Conservation (phyloP, 2,797 vertebrate species). For the Lemur catta region DNA sequence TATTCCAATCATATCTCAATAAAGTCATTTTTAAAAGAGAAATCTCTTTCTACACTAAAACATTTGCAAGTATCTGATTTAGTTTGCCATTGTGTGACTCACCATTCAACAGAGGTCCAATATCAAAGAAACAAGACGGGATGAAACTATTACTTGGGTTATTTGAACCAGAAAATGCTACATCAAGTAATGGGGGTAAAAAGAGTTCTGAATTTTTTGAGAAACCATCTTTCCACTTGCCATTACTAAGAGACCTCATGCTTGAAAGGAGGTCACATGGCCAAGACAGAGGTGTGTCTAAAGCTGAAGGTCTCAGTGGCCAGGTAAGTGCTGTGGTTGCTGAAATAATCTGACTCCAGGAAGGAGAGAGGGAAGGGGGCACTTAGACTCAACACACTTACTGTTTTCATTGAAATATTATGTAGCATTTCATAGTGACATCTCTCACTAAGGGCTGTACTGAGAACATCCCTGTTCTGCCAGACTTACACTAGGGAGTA, state of each 20-base stretch:
- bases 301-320: neutral
- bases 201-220: neutral
- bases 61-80: neutral
- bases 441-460: neutral
- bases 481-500: neutral
- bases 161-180: neutral
- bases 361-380: too few species aligned
- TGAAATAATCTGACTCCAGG: neutral
- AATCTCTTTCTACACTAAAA: neutral
- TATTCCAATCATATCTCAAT: neutral
- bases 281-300: neutral
- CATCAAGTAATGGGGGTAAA: neutral
- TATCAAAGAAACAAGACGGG: neutral
- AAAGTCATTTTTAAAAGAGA: neutral
- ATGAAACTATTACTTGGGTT: neutral
- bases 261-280: neutral
- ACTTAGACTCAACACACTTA: neutral
- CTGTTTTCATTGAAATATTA: neutral
- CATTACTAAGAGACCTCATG: neutral
- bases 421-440: neutral
- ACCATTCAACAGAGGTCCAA: neutral
- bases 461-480: neutral
- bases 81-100: neutral
- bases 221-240: neutral
- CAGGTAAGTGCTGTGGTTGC: fast-evolving